Base-by-base conservation (phyloP, 2,888 invertebrate species). In the Tridacna crocea region DNA sequence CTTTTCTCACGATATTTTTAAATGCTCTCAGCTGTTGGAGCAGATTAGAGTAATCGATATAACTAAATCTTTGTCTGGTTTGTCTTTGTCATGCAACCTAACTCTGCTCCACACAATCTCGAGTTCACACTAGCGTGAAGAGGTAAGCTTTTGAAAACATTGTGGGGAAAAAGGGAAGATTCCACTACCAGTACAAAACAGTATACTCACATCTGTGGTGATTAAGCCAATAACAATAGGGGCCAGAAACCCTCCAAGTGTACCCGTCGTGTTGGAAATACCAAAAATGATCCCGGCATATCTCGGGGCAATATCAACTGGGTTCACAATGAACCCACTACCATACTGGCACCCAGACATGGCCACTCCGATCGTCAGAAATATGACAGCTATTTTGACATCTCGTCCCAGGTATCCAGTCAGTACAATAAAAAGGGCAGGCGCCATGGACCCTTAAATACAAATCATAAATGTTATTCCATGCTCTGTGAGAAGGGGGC, bases 271-370 rank as follows among this genome's bases (percentile, higher is more conserved):
- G 84, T 93, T 94, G 51, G 91, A 88, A 36, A 93, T 83, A 0
- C 93, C 93, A 65, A 92, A 91, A 24, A 93, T 86, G 19, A 92
- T 87, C 3, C 92, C 93, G 4, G 93, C 91, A 75, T 90, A 92
- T 65, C 85, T 82, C 0, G 93, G 93, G 0, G 93, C 93, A n/a
- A 93, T 89, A 81, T 93, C 93, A 63, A 92, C 90, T 22, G 89
- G 89, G 84, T 94, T 93, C 72, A 92, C 91, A 46, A 92, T 79
- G 78, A 86, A 92, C 11, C 93, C 93, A 84, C 83, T 84, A 11
- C 88, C 89, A 75, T 90, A 93, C 58, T 88, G 88, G 66, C 87
- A 88, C 4, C 92, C 92, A 15, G 85, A 88, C 76, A 90, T 72
- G n/a, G 92, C 81, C n/a, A 92, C 90, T 11, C 90, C 90, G 11